Evolutionary conservation across 92 coral and sea anemone genomes (phyloP).

Genomic region (Meandrina meandrites): DNA sequence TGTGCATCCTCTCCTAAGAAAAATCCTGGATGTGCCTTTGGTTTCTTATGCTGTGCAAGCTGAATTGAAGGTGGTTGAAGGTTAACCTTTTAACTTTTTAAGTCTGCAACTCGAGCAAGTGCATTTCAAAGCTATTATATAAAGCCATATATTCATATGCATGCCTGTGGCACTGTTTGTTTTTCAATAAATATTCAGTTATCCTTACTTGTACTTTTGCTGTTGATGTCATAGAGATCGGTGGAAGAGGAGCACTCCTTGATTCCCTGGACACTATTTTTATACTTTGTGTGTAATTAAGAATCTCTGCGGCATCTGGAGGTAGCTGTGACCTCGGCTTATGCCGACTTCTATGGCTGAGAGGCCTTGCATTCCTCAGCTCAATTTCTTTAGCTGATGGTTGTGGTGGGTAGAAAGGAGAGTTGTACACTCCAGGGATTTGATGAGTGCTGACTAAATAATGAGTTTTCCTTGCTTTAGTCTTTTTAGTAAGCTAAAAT

Average conservation of each 20-base stretch:
- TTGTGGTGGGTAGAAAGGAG: slow-evolving; percentile 71
- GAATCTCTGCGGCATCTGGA: slow-evolving; percentile 60
- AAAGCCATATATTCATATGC: too few relatives aligned
- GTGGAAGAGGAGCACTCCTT: slow-evolving; percentile 78
- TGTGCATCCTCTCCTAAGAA: too few relatives aligned
- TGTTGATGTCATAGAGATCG: slow-evolving; percentile 58
- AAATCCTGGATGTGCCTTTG: too few relatives aligned
- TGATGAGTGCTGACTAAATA: slow-evolving; percentile 90
- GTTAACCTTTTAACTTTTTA: too few relatives aligned
- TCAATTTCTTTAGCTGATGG: slow-evolving; percentile 78
- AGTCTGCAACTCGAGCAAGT: too few relatives aligned
- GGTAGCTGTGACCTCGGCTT: slow-evolving; percentile 48
- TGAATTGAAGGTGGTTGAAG: too few relatives aligned
- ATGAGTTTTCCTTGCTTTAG: slow-evolving; percentile 82
- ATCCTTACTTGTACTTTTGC: slow-evolving; percentile 72
- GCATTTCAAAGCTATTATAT: too few relatives aligned
- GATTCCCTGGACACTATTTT: slow-evolving; percentile 42
- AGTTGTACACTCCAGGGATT: slow-evolving; percentile 89
- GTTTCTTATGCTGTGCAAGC: too few relatives aligned
- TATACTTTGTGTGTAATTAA: slow-evolving; percentile 30
- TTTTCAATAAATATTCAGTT: too few relatives aligned
- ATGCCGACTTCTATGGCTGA: slow-evolving; percentile 57
- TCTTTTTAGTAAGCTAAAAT: slow-evolving; percentile 68
- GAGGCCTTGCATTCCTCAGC: slow-evolving; percentile 69
- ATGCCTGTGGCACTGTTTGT: too few relatives aligned